phyloP scores from a whole-genome alignment of 2,113 vertebrate species.

The Cairina moschata region DNA sequence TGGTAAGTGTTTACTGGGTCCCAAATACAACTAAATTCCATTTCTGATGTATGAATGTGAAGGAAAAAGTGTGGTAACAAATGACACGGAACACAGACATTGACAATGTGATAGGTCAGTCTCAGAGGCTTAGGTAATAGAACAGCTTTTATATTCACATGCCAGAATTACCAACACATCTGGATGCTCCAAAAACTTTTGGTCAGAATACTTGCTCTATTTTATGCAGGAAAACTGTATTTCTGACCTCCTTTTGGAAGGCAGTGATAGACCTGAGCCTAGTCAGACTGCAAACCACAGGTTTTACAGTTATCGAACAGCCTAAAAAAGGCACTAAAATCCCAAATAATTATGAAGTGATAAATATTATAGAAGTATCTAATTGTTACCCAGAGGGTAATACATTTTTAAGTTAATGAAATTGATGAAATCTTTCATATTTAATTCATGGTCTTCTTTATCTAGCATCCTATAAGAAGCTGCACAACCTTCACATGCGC shows the following conservation, averaged over 20 bases:
- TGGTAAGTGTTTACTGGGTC: no score
- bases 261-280: background rate
- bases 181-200: no score
- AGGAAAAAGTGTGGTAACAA: no score
- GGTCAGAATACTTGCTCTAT: no score
- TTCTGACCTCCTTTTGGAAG: background rate
- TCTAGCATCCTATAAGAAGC: background rate
- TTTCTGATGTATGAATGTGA: no score
- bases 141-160: no score
- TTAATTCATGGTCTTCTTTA: background rate
- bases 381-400: background rate
- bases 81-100: no score
- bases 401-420: background rate
- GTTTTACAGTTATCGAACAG: background rate
- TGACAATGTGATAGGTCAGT: no score
- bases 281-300: background rate
- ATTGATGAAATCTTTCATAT: background rate
- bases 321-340: background rate
- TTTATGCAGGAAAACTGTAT: rapidly evolving
- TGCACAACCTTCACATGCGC: background rate
- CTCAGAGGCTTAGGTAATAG: no score
- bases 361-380: background rate
- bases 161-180: no score
- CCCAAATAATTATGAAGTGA: background rate
- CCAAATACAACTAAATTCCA: no score